Conservation (phyloP, 2,113 vertebrate species). For the Muntiacus reevesi region DNA sequence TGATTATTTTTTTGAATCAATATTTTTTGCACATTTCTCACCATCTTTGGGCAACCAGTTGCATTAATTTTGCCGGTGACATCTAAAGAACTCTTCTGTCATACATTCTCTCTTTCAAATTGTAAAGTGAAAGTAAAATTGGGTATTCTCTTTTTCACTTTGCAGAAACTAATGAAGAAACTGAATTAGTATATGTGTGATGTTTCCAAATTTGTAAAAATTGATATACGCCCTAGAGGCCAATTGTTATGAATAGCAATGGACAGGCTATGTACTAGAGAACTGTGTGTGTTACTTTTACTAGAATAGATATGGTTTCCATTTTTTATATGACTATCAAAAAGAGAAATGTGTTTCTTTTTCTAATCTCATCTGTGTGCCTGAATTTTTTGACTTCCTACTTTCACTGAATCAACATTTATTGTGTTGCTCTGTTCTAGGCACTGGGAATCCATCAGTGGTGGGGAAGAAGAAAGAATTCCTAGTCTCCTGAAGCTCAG, state of each 20-base stretch:
- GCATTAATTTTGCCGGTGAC: background rate
- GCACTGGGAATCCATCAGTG: background rate
- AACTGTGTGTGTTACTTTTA: background rate
- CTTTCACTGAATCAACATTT: background rate
- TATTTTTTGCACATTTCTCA: background rate
- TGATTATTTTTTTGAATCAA: background rate
- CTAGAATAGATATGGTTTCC: background rate
- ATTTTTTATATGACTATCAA: background rate
- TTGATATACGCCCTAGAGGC: background rate
- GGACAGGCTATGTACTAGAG: background rate
- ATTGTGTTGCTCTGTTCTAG: background rate
- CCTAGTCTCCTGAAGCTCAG: background rate
- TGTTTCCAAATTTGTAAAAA: background rate
- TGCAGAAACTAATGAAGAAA: background rate
- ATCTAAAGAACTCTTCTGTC: background rate
- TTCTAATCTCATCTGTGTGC: background rate
- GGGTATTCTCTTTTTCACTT: background rate
- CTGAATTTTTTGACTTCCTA: background rate
- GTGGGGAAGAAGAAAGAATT: background rate
- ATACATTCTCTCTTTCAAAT: background rate
- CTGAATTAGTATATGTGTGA: background rate
- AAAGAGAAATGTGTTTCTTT: background rate
- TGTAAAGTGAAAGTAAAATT: background rate
- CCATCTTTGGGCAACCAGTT: background rate
- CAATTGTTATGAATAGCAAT: background rate